Evolutionary conservation across 2,888 invertebrate species (phyloP), one percentile per base, ranked within the genome.

Genomic region (Nymphalis polychloros): DNA sequence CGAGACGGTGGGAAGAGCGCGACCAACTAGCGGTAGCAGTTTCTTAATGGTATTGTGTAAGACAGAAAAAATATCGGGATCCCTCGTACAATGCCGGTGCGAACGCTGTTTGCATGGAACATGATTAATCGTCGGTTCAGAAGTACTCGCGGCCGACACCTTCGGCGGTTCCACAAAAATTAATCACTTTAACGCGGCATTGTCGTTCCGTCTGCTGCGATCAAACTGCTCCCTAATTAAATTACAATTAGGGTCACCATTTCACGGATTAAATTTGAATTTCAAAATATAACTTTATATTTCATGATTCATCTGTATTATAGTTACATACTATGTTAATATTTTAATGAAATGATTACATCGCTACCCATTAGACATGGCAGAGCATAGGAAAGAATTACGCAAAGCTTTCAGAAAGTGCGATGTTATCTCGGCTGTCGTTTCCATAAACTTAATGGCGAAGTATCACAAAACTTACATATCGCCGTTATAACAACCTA

Each of bases 381-480:
- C 71, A 83, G 81, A 75, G 69, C 61, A 82, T 82, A 84, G 83
- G 83, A 85, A 85, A 84, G 85, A 88, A 90, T 90, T 88, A 88
- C 89, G 86, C 86, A 89, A 90, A 90, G 88, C 90, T 91, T 86
- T 89, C 89, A 86, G 87, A 90, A 88, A 90, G 89, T 89, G 89
- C 89, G 90, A 91, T 91, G 87, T 91, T 91, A 92, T 92, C 90
- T 90, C 86, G 82, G 80, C 85, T 83, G 84, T 87, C 90, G 90
- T 90, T 91, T 89, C 89, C 92, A 92, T 91, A 92, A 92, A 92
- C 88, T 91, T 92, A 92, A 92, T 78, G 79, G 92, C 87, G 85
- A 90, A 91, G 90, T 92, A 91, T 91, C 89, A 91, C 88, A 87
- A 90, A 92, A 92, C 87, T 91, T 90, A 92, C 91, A 92, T 91